These are phyloP conservation scores for Ligdia adustata DNA, from an alignment of 2,888 invertebrate genomes.

Conservation along the genomic window DNA sequence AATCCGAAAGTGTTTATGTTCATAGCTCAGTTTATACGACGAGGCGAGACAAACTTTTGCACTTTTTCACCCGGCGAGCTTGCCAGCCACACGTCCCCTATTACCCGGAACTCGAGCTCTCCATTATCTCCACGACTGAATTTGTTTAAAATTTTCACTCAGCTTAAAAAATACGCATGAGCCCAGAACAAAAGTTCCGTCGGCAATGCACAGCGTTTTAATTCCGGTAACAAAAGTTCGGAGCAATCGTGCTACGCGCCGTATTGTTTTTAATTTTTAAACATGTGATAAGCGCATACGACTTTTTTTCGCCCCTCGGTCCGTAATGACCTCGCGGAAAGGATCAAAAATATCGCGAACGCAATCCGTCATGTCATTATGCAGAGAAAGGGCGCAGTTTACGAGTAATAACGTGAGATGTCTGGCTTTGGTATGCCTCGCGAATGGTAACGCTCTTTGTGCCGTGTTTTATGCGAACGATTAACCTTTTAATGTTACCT, in stretches of 20 bases:
- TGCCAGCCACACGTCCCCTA: constrained; percentile 78
- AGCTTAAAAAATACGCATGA: constrained; percentile 61
- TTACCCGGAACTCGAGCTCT: constrained; percentile 75
- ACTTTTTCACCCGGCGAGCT: constrained; percentile 75
- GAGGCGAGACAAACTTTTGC: constrained; percentile 67
- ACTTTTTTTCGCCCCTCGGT: constrained; percentile 51
- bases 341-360: constrained; percentile 79
- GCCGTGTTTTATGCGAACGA: constrained; percentile 80
- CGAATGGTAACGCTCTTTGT: constrained; percentile 79
- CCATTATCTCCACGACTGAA: constrained; percentile 76
- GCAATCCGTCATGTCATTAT: constrained; percentile 84
- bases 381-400: constrained; percentile 83
- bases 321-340: constrained; percentile 77
- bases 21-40: constrained; percentile 52
- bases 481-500: constrained; percentile 80
- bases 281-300: constrained; percentile 40
- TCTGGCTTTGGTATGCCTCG: constrained; percentile 75
- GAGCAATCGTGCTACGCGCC: constrained; percentile 27
- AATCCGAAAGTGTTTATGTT: constrained; percentile 16
- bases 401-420: constrained; percentile 83
- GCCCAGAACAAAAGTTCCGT: constrained; percentile 51
- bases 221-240: constrained; percentile 47
- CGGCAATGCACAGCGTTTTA: constrained; percentile 44
- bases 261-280: constrained; percentile 25
- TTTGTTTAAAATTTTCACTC: constrained; percentile 72